Evolutionary conservation across 2,888 invertebrate species (phyloP).

Genomic region (Eupithecia centaureata): DNA sequence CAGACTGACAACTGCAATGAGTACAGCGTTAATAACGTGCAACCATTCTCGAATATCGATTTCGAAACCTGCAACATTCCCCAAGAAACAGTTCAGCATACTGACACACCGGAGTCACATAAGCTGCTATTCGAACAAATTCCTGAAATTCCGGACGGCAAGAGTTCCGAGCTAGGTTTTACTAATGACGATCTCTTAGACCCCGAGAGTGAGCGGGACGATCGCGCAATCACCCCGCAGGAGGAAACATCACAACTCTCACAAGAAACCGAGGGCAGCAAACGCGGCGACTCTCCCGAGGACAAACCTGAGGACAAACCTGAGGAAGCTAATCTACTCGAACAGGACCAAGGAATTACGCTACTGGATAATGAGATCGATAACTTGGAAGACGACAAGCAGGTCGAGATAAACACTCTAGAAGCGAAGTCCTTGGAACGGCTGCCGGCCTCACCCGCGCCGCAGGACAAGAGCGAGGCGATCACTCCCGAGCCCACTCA

Average conservation of each 20-base stretch:
- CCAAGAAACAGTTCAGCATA: constrained; percentile 66
- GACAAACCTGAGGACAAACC: constrained; percentile 9
- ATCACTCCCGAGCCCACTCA: constrained; percentile 49
- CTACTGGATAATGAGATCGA: constrained; percentile 29
- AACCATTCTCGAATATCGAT: constrained; percentile 63
- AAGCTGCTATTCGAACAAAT: constrained; percentile 80
- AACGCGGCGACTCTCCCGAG: constrained; percentile 50
- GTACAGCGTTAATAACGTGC: constrained; percentile 62
- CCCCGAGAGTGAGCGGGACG: constrained; percentile 69
- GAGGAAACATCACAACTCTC: constrained; percentile 60
- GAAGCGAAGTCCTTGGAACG: constrained; percentile 31
- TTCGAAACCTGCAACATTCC: constrained; percentile 61
- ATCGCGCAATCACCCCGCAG: constrained; percentile 62
- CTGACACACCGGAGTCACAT: constrained; percentile 81
- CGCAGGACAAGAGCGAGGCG: constrained; percentile 45
- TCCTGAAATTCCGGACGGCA: constrained; percentile 80
- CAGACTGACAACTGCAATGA: constrained; percentile 64
- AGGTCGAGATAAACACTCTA: constrained; percentile 14
- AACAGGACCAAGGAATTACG: constrained; percentile 22
- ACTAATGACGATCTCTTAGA: constrained; percentile 69
- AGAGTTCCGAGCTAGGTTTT: constrained; percentile 78
- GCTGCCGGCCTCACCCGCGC: constrained; percentile 34
- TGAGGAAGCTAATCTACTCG: constrained; percentile 18
- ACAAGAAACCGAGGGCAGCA: constrained; percentile 68
- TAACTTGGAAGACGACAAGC: constrained; percentile 27